These are phyloP conservation scores for Syngnathus scovelli DNA, from an alignment of 2,113 vertebrate genomes.

Conservation along the genomic window DNA sequence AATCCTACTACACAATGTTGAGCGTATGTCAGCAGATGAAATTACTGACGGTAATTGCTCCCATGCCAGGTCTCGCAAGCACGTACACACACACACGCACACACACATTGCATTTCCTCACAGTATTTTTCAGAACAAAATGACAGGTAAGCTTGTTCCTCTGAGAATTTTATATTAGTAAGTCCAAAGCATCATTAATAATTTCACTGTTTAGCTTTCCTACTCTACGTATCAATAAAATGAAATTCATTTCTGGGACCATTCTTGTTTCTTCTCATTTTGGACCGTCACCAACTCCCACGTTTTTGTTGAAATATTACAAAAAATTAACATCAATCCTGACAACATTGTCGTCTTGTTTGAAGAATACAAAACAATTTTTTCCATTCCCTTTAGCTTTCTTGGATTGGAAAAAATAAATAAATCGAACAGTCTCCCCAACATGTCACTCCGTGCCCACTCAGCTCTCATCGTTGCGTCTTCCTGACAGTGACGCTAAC, in stretches of 20 bases:
- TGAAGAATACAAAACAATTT: neutral
- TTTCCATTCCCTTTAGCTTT: neutral
- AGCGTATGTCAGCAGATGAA: slow-evolving; percentile 62
- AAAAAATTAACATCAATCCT: neutral
- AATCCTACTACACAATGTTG: slow-evolving; percentile 38
- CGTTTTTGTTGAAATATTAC: too few species aligned
- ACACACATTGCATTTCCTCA: neutral
- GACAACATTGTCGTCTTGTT: neutral
- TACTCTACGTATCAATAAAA: too few species aligned
- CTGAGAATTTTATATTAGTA: neutral
- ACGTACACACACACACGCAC: slow-evolving; percentile 4
- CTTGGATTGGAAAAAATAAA: neutral
- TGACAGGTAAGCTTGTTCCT: neutral
- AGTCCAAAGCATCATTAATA: neutral
- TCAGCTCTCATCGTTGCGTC: slow-evolving; percentile 38
- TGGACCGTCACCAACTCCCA: too few species aligned
- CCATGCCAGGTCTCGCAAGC: slow-evolving; percentile 19
- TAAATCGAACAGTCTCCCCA: neutral
- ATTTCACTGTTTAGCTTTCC: neutral
- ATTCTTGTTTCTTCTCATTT: too few species aligned
- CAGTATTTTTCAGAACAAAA: neutral
- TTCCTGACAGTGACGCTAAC: slow-evolving; percentile 70
- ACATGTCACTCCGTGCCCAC: neutral
- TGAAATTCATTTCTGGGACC: too few species aligned
- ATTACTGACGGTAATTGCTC: slow-evolving; percentile 56